These are phyloP conservation scores for Monodelphis domestica DNA, from an alignment of 2,797 vertebrate species.

Conservation along the genomic window DNA sequence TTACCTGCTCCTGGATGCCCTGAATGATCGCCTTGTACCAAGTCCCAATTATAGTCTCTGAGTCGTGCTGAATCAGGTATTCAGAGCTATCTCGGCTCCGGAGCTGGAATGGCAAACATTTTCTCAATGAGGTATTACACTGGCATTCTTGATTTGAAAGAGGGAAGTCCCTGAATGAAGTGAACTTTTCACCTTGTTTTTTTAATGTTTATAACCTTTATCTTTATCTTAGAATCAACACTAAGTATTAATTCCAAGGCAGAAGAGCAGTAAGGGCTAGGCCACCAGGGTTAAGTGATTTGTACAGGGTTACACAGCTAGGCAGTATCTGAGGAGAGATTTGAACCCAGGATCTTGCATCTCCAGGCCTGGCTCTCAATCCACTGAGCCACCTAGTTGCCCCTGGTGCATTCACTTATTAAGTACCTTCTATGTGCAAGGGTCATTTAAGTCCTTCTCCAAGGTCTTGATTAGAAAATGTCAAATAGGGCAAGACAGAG, in stretches of 20 bases:
- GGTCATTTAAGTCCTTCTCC: neutral
- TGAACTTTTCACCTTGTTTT: neutral
- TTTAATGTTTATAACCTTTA: too few species aligned
- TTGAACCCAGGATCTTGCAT: too few species aligned
- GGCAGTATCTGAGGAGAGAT: too few species aligned
- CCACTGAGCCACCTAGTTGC: too few species aligned
- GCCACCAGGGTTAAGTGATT: too few species aligned
- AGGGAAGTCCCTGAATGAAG: neutral
- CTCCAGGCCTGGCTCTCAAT: too few species aligned
- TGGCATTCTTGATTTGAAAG: neutral
- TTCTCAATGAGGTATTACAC: neutral
- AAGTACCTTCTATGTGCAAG: neutral
- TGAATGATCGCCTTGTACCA: slow-evolving; percentile 91
- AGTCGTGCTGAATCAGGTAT: slow-evolving; percentile 96
- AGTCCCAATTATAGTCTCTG: slow-evolving; percentile 91
- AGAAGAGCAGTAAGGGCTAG: too few species aligned
- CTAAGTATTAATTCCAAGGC: too few species aligned
- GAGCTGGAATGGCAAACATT: slow-evolving; percentile 84
- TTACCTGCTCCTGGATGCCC: slow-evolving; percentile 89
- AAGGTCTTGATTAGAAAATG: neutral
- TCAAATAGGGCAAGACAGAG: neutral
- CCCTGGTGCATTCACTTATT: neutral
- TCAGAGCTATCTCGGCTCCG: slow-evolving; percentile 92
- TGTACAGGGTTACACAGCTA: too few species aligned
- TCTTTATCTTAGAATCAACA: too few species aligned